These are phyloP conservation scores for Parapsyche elsis DNA, from an alignment of 1,140 invertebrate species.

Conservation along the genomic window DNA sequence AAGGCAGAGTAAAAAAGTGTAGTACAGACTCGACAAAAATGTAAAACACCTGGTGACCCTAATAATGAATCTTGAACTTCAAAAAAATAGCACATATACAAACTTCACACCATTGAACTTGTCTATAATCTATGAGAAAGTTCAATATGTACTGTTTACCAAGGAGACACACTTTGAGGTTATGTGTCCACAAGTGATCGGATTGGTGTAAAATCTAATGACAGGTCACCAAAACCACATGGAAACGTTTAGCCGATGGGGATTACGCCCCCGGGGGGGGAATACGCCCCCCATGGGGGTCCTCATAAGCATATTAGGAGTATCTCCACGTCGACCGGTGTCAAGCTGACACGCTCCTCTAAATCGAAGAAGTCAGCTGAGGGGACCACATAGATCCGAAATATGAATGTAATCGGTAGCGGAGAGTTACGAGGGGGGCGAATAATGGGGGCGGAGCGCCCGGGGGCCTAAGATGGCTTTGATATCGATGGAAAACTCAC, in stretches of 20 bases:
- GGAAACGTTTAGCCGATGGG: neutral
- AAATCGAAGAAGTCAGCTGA: neutral
- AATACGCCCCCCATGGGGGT: neutral
- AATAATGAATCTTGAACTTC: no score
- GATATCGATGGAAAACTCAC: conserved; percentile 12
- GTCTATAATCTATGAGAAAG: no score
- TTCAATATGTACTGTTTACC: no score
- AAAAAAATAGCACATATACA: no score
- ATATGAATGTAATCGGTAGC: neutral
- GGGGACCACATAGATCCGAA: neutral
- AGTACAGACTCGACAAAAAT: no score
- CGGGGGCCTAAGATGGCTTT: neutral
- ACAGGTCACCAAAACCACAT: neutral
- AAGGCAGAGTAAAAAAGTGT: no score
- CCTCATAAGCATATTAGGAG: neutral
- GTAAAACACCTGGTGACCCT: no score
- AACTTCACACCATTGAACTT: no score
- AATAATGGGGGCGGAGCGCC: neutral
- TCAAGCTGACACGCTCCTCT: neutral
- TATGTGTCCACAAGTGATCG: neutral
- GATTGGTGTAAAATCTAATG: neutral
- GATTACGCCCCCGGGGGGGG: no score
- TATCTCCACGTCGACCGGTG: neutral
- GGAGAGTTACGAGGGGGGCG: neutral
- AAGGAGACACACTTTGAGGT: neutral